phyloP scores from a whole-genome alignment of 2,113 vertebrate genomes.

The Probosciger aterrimus region DNA sequence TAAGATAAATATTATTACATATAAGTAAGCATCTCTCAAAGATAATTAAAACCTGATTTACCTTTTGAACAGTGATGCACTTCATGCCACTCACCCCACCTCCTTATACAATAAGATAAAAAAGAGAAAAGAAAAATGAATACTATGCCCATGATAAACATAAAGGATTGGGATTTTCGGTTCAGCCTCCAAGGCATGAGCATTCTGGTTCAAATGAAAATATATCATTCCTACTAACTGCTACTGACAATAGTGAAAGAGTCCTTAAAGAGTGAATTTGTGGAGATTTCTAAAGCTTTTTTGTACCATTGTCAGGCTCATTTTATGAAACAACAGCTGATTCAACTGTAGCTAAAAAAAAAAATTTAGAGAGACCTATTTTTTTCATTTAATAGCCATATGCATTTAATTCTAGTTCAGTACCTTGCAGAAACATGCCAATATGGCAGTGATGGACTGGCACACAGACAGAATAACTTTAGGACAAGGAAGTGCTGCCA shows the following conservation, averaged over 20 bases:
- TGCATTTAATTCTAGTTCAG: constrained; percentile 23
- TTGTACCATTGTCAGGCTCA: neutral
- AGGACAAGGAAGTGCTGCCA: neutral
- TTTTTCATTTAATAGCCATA: constrained; percentile 14
- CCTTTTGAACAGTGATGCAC: neutral
- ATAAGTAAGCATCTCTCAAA: neutral
- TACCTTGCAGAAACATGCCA: constrained; percentile 37
- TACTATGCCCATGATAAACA: neutral
- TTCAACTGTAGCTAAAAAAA: neutral
- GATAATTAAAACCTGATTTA: neutral
- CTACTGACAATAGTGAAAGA: neutral
- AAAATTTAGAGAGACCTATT: neutral
- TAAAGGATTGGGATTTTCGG: neutral
- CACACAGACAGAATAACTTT: constrained; percentile 17
- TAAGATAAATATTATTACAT: neutral
- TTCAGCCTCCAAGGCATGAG: neutral
- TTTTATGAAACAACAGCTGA: constrained; percentile 16
- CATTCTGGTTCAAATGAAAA: neutral
- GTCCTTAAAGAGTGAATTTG: neutral
- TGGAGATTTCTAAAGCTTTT: neutral
- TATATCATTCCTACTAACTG: neutral
- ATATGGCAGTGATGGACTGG: neutral
- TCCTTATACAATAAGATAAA: neutral
- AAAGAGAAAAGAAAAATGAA: neutral
- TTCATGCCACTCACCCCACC: accelerated